Evolutionary conservation across 2,888 invertebrate genomes (phyloP), one percentile per base, ranked within the genome.

Genomic region (Panzeria rudis): DNA sequence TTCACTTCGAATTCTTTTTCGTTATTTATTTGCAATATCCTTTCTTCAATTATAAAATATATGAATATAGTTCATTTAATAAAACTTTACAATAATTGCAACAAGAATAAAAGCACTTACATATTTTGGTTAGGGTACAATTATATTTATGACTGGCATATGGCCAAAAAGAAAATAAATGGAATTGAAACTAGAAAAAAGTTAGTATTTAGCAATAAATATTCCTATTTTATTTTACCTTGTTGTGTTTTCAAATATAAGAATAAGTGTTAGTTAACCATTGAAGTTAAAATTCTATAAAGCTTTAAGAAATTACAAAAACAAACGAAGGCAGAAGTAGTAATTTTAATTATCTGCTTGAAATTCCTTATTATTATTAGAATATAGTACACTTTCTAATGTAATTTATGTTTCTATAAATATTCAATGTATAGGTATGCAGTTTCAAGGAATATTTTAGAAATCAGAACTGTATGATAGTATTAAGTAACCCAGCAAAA

Each of bases 151-250:
- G 23, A 66, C 56, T 76, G 76, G 76, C 66, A 76, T 44, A 47
- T 66, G 56, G 76, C 76, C 76, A 76, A 66, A 44, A 72, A 62
- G 3, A 32, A 66, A 66, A 38, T 66, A 41, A 76, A 56, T 66
- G 44, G n/a, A 56, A 76, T 47, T 44, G n/a, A 15, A 64, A 41
- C 25, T 9, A 41, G 7, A 76, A 52, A 8, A 20, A 56, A 20
- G 35, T 35, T 25, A n/a, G n/a, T 54, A 20, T 38, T 35, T 23
- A 23, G 20, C 15, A 66, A 66, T 66, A 76, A 76, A 76, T 66
- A 29, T 76, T 35, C n/a, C 47, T 38, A 4, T 13, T 62, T 50
- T 50, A 59, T 62, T 73, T 62, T 17, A 17, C 50, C 61, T 50
- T 47, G 47, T 61, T 15, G 9, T 17, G 25, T 20, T 56, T 56